Base-by-base conservation (phyloP, 2,888 invertebrate species). In the Clunio marinus region DNA sequence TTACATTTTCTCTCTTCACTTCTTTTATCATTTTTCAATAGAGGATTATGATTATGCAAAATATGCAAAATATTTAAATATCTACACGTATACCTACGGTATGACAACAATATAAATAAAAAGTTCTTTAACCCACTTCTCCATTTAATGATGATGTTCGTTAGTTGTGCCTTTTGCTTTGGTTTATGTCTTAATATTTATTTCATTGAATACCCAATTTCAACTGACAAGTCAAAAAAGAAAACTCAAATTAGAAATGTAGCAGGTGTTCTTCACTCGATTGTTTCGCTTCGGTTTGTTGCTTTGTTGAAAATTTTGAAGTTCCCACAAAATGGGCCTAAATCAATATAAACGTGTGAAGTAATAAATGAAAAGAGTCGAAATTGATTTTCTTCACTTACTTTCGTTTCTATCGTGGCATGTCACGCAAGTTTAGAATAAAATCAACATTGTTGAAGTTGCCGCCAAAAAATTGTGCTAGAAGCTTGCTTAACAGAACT, bases 121-220 rank as follows among this genome's bases (percentile, higher is more conserved):
- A n/a, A n/a, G n/a, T n/a, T n/a, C n/a, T n/a, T n/a, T n/a, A n/a
- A n/a, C n/a, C n/a, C n/a, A n/a, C n/a, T n/a, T n/a, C n/a, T n/a
- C n/a, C n/a, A n/a, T n/a, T n/a, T n/a, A n/a, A n/a, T n/a, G n/a
- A n/a, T n/a, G n/a, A n/a, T n/a, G n/a, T n/a, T n/a, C n/a, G n/a
- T n/a, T n/a, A n/a, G n/a, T n/a, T n/a, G n/a, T n/a, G n/a, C n/a
- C n/a, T n/a, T n/a, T n/a, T 15, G 41, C 41, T 10, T 41, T 41
- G 4, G 10, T 15, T 17, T 3, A 17, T 51, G 20, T 22, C 22
- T 51, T 8, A 51, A 51, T 51, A 51, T n/a, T n/a, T n/a, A n/a
- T 51, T 51, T 51, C 51, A 51, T 22, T 51, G 51, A 51, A 51
- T 51, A 51, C 51, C 51, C 51, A 51, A 51, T 51, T 51, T 51